phyloP scores from a whole-genome alignment of 2,797 vertebrate genomes.

The Tapera naevia region DNA sequence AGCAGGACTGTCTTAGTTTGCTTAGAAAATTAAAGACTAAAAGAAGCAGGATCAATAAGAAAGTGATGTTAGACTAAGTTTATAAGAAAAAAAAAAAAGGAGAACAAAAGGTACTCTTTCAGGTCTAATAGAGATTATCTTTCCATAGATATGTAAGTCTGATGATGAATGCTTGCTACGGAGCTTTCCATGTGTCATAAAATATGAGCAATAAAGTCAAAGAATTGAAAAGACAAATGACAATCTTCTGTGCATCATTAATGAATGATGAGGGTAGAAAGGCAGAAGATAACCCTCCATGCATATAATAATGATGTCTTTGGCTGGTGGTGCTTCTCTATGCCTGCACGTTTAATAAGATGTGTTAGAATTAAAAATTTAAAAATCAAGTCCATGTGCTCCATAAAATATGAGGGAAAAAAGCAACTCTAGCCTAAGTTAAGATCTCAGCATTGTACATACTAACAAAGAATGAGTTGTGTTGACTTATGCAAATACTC shows the following conservation, averaged over 20 bases:
- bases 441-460: slow-evolving; percentile 24
- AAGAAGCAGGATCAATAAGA: not conserved
- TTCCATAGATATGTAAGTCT: not conserved
- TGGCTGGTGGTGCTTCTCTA: slow-evolving; percentile 38
- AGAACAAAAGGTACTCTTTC: slow-evolving; percentile 19
- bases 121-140: not conserved
- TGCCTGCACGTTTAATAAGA: slow-evolving; percentile 56
- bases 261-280: slow-evolving; percentile 62
- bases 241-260: slow-evolving; percentile 57
- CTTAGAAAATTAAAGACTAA: not conserved
- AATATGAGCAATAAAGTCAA: slow-evolving; percentile 62
- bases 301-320: slow-evolving; percentile 62
- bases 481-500: not conserved
- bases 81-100: not conserved
- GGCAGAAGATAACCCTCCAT: slow-evolving; percentile 54
- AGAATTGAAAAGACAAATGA: slow-evolving; percentile 66
- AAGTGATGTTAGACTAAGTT: not conserved
- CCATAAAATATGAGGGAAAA: slow-evolving; percentile 55
- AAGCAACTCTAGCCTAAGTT: slow-evolving; percentile 24
- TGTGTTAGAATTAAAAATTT: slow-evolving; percentile 66
- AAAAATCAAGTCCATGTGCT: slow-evolving; percentile 38
- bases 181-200: slow-evolving; percentile 52
- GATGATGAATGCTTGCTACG: slow-evolving; percentile 6
- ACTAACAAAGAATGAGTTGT: not conserved
- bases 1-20: not conserved